A percentile compares a stretch with the other conserved stretches of the same genome.
Evolutionary conservation across 2,888 invertebrate species (phyloP).

Genomic region (Chironomus riparius): DNA sequence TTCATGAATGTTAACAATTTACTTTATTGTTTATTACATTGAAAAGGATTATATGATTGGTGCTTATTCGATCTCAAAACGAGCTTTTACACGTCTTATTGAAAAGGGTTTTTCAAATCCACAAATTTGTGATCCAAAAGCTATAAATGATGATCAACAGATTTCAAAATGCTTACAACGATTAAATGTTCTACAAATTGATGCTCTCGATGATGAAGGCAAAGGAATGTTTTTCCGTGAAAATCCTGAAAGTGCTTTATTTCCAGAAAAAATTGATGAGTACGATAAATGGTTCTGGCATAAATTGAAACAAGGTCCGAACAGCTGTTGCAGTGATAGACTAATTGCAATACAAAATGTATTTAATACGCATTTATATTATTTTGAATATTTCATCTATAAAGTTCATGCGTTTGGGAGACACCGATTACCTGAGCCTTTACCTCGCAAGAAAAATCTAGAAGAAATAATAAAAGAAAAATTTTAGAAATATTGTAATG

Average conservation of each 20-base stretch:
- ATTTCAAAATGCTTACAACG: conserved; percentile 8
- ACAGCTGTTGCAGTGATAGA: conserved; percentile 2
- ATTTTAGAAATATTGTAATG: not conserved
- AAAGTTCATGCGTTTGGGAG: conserved; percentile 22
- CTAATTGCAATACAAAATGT: not conserved
- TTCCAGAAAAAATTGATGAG: conserved; percentile 3
- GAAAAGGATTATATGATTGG: conserved; percentile 13
- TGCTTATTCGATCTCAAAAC: not conserved
- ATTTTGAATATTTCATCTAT: conserved; percentile 19
- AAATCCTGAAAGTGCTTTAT: not conserved
- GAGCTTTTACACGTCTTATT: not conserved
- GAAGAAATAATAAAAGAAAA: conserved; percentile 12
- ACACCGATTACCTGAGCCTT: not conserved
- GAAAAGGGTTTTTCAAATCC: conserved; percentile 5
- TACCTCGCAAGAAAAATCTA: not conserved
- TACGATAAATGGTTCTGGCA: conserved; percentile 17
- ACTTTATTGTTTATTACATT: no score
- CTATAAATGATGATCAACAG: not conserved
- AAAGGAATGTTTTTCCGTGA: conserved; percentile 3
- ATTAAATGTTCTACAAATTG: conserved; percentile 2
- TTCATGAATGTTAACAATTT: no score
- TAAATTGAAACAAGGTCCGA: conserved; percentile 9
- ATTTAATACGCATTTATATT: not conserved
- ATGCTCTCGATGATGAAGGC: conserved; percentile 11
- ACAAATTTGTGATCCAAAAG: not conserved